These are phyloP conservation scores for Vesta saturnalis DNA, from an alignment of 2,888 invertebrate species.

Conservation along the genomic window DNA sequence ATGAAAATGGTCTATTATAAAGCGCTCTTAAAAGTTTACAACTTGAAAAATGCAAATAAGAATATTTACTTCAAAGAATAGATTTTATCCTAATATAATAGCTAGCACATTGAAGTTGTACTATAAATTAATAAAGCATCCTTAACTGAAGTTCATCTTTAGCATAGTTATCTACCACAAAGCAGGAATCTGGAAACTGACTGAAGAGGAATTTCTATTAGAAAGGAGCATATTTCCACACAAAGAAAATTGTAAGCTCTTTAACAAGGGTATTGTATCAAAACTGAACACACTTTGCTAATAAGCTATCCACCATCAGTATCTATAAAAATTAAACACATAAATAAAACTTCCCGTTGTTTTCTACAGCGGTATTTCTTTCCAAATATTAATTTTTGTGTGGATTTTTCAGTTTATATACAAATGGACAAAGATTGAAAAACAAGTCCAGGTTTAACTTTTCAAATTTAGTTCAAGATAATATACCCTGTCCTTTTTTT, in stretches of 20 bases:
- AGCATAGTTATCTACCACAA: slow-evolving; percentile 7
- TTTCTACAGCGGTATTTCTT: no score
- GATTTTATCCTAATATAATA: neutral
- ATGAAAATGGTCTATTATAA: no score
- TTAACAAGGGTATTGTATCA: neutral
- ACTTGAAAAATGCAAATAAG: no score
- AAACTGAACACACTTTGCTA: neutral
- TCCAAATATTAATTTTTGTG: neutral
- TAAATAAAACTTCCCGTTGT: no score
- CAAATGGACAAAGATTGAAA: no score
- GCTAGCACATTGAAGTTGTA: neutral
- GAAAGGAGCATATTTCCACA: neutral
- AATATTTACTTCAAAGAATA: neutral
- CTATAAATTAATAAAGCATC: slow-evolving; percentile 8
- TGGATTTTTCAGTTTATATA: no score
- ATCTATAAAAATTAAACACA: neutral
- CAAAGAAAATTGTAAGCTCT: slow-evolving; percentile 10
- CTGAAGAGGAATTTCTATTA: slow-evolving; percentile 11
- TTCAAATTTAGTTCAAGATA: no score
- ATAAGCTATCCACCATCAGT: neutral
- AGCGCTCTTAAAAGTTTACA: no score
- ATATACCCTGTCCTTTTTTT: no score
- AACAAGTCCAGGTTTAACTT: no score
- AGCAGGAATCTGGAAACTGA: slow-evolving; percentile 14
- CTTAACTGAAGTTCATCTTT: slow-evolving; percentile 9